Conservation (phyloP, 2,888 invertebrate genomes). For the Seira ritae region DNA sequence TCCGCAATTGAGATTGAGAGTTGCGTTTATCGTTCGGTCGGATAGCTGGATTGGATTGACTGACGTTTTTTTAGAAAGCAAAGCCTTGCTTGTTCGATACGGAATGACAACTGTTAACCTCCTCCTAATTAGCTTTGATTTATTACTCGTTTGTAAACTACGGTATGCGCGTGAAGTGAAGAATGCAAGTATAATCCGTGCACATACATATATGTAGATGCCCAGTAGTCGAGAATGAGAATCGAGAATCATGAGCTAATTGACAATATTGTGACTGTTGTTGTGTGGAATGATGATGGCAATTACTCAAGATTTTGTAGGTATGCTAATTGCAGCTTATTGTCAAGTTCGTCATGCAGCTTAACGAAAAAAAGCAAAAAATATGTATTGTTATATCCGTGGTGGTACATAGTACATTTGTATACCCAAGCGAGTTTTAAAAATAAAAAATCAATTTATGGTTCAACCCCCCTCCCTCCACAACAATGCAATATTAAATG, state of each 20-base stretch:
- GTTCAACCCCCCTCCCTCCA: no score
- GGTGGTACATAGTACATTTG: no score
- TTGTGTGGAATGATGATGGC: not conserved
- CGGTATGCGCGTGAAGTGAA: constrained; percentile 20
- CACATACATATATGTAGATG: no score
- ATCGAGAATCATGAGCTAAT: not conserved
- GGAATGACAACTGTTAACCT: constrained; percentile 6
- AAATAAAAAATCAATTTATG: constrained; percentile 1
- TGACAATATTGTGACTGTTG: constrained; percentile 4
- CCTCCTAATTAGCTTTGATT: constrained; percentile 48
- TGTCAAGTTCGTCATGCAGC: constrained; percentile 12
- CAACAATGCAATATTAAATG: no score
- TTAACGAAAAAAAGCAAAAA: not conserved
- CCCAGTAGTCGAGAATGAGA: no score
- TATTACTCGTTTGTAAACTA: constrained; percentile 27
- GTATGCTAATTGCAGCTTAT: constrained; percentile 23
- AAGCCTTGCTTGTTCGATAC: not conserved
- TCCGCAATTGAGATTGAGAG: no score
- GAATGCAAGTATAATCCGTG: not conserved
- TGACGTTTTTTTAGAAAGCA: constrained; percentile 1
- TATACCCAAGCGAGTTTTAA: not conserved
- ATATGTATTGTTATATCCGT: no score
- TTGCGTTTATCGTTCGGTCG: no score
- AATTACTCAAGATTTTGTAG: constrained; percentile 2
- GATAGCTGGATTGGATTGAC: not conserved